Evolutionary conservation across 2,888 invertebrate species (phyloP).

Genomic region (Pinctada fucata): DNA sequence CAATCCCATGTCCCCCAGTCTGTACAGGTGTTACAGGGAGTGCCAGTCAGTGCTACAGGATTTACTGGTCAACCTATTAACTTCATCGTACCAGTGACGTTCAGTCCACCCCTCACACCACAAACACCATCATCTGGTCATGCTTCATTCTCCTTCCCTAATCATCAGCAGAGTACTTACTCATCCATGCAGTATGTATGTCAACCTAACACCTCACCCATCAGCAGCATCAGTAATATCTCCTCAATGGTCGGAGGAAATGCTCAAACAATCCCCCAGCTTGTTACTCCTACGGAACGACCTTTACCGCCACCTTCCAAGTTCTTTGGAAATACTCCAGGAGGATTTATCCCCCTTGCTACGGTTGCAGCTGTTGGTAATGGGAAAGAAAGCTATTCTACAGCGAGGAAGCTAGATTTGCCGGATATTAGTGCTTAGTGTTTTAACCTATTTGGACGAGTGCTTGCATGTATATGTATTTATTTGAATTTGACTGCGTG

Average conservation of each 20-base stretch:
- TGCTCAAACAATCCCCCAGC: slow-evolving; percentile 24
- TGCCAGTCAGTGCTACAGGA: slow-evolving; percentile 46
- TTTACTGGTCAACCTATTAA: slow-evolving; percentile 50
- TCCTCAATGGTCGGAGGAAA: not conserved
- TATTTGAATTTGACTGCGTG: not conserved
- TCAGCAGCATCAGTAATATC: slow-evolving; percentile 6
- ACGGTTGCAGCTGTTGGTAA: slow-evolving; percentile 20
- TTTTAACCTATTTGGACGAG: not conserved
- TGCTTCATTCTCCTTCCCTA: slow-evolving; percentile 44
- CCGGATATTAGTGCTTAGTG: slow-evolving; percentile 33
- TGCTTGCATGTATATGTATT: not conserved
- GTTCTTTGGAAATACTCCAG: slow-evolving; percentile 37
- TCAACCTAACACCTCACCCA: slow-evolving; percentile 3
- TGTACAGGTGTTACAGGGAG: slow-evolving; percentile 45
- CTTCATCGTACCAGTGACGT: slow-evolving; percentile 56
- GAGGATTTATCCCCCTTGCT: slow-evolving; percentile 29
- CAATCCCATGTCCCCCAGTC: not conserved
- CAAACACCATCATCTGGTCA: slow-evolving; percentile 39
- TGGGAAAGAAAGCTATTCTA: slow-evolving; percentile 27
- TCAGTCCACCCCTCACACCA: slow-evolving; percentile 58
- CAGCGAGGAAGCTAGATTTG: slow-evolving; percentile 42
- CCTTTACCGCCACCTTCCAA: slow-evolving; percentile 23
- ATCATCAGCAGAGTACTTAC: slow-evolving; percentile 22
- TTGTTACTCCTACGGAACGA: slow-evolving; percentile 40
- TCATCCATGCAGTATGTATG: slow-evolving; percentile 32